Evolutionary conservation across 2,113 vertebrate species (phyloP), one percentile per base, ranked within the genome.

Genomic region (Channa maculata): DNA sequence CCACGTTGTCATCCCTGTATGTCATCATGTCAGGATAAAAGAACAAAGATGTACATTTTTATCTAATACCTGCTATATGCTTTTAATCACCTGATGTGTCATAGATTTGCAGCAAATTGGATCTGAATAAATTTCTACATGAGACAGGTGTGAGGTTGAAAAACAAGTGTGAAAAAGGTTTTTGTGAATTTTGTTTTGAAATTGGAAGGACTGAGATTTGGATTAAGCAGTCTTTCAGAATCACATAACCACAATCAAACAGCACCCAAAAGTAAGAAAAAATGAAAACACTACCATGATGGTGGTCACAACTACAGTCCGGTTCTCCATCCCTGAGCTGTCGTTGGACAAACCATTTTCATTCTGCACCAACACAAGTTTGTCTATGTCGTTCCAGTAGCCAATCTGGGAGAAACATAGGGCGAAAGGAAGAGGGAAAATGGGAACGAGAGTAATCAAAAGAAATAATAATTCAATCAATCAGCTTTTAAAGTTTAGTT

Each of bases 311-410:
- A 98, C 95, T 41, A 99, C 97, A 36, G 97, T 98, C 80, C 97
- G 93, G 70, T 99, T 99, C 86, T 98, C 98, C 83, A 98, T 95
- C 4, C 94, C 92, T 12, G 97, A 94, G 77, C 96, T 96, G 80
- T 98, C 97, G 85, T 99, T 98, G 85, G 95, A 96, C 48, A 96
- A 92, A 13, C 94, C 92, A 55, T 96, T 96, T 41, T 98, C 96
- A 71, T 95, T 97, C 89, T 99, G 98, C 85, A 99, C 96, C 87
- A 99, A 87, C 80, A 99, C 97, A 67, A 99, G 91, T 91, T 98
- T 99, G 93, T 99, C 98, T 87, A 96, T 96, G 83, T 99, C 98
- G 0, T 98, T 99, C 98, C 98, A 99, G 92, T 99, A 99, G 75
- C 98, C 98, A 81, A 99, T 97, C 94, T 95, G 62, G 68, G 11